phyloP scores from a whole-genome alignment of 2,888 invertebrate species.

The Agrotis clavis region DNA sequence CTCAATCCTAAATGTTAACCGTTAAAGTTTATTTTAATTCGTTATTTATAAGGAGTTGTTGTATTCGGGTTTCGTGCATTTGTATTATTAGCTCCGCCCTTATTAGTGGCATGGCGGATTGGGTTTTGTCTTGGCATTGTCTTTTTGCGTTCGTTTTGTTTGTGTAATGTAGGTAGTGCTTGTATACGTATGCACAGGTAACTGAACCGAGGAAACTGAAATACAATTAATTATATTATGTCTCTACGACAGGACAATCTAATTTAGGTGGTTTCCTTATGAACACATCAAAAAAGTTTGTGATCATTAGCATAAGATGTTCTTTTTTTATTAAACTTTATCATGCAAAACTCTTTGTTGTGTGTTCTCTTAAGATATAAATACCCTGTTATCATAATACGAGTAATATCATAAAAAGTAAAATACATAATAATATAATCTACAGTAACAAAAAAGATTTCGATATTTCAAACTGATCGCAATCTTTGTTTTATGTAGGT shows the following conservation, averaged over 20 bases:
- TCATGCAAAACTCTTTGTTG: no score
- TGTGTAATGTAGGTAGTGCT: slow-evolving; percentile 61
- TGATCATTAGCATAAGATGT: no score
- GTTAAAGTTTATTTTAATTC: slow-evolving; percentile 76
- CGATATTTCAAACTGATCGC: no score
- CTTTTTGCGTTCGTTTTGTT: slow-evolving; percentile 82
- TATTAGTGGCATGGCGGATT: slow-evolving; percentile 86
- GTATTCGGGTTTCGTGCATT: slow-evolving; percentile 63
- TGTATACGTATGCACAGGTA: slow-evolving; percentile 47
- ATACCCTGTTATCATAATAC: no score
- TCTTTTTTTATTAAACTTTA: no score
- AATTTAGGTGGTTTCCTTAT: slow-evolving; percentile 10
- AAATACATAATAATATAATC: no score
- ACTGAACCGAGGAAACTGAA: slow-evolving; percentile 27
- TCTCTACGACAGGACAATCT: slow-evolving; percentile 6
- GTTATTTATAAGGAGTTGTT: slow-evolving; percentile 59
- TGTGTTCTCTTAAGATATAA: no score
- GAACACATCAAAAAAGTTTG: no score
- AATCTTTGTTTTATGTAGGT: no score
- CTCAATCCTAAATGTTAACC: slow-evolving; percentile 70
- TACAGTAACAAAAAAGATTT: no score
- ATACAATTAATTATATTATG: slow-evolving; percentile 4
- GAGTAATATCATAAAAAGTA: no score
- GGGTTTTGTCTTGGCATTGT: slow-evolving; percentile 77
- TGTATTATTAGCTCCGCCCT: slow-evolving; percentile 88